These are phyloP conservation scores for Brachyrhaphis roseni DNA, from an alignment of 2,797 vertebrate species.

Conservation along the genomic window DNA sequence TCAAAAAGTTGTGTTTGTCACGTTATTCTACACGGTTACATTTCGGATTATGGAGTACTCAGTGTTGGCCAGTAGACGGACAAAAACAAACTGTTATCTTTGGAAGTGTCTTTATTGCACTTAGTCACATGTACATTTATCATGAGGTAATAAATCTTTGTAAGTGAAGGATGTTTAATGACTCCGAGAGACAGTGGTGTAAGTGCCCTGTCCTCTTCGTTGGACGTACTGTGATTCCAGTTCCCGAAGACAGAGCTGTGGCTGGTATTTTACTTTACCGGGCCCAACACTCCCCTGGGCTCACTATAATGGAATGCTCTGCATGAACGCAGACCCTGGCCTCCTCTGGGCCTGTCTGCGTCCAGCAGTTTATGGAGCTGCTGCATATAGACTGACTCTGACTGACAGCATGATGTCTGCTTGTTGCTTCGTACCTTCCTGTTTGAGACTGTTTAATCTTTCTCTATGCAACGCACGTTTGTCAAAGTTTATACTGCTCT, in stretches of 20 bases:
- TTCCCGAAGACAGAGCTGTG: constrained; percentile 65
- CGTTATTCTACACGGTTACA: constrained; percentile 20
- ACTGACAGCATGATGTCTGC: constrained; percentile 70
- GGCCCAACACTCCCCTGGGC: constrained; percentile 68
- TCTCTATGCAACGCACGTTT: constrained; percentile 28
- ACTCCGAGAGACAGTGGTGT: constrained; percentile 68
- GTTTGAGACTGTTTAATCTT: constrained; percentile 39
- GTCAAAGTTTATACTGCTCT: constrained; percentile 40
- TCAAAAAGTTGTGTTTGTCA: constrained; percentile 13
- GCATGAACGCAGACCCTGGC: constrained; percentile 54
- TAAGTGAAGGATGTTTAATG: constrained; percentile 76
- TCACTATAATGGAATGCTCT: constrained; percentile 66
- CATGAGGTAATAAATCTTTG: constrained; percentile 75
- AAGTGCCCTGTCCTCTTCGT: constrained; percentile 65
- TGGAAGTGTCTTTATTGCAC: constrained; percentile 79
- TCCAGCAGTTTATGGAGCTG: constrained; percentile 77
- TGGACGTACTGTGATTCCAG: constrained; percentile 52
- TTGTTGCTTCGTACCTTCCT: constrained; percentile 47
- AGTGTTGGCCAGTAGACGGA: constrained; percentile 34
- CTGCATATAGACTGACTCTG: constrained; percentile 71
- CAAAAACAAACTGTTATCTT: constrained; percentile 75
- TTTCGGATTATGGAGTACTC: constrained; percentile 21
- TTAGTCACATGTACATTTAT: constrained; percentile 73
- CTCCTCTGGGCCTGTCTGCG: constrained; percentile 75
- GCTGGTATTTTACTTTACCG: constrained; percentile 80